A percentile compares a stretch with the other conserved stretches of the same genome.
Conservation (phyloP, 1,140 invertebrate species). For the Daktulosphaira vitifoliae region DNA sequence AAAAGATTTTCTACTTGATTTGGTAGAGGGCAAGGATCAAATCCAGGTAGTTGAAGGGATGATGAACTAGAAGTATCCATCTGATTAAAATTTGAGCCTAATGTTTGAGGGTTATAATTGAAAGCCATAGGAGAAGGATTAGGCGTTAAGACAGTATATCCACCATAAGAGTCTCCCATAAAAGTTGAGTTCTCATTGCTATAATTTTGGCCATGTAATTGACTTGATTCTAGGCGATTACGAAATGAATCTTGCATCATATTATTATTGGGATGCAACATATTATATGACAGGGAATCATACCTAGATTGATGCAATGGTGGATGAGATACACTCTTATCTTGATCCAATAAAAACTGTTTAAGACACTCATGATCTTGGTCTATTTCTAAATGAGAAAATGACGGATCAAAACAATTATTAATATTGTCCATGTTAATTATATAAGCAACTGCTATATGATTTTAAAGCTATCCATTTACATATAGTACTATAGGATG, state of each 20-base stretch:
- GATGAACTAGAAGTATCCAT: slow-evolving; percentile 23
- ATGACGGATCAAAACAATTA: slow-evolving; percentile 29
- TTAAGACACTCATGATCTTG: slow-evolving; percentile 40
- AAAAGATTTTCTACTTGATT: slow-evolving; percentile 1
- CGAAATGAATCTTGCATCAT: slow-evolving; percentile 9
- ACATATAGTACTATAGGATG: slow-evolving; percentile 20
- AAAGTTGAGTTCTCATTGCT: slow-evolving; percentile 21
- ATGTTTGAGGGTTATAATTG: slow-evolving; percentile 13
- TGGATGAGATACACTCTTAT: slow-evolving; percentile 9
- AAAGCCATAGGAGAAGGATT: slow-evolving; percentile 29
- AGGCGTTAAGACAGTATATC: slow-evolving; percentile 22
- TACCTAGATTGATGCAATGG: slow-evolving; percentile 9
- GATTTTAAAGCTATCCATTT: slow-evolving; percentile 19
- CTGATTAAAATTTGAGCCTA: slow-evolving; percentile 10
- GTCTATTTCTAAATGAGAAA: slow-evolving; percentile 34
- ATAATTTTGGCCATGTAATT: slow-evolving; percentile 9
- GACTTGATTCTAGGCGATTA: slow-evolving; percentile 9
- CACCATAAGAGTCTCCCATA: slow-evolving; percentile 20
- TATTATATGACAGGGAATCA: slow-evolving; percentile 9
- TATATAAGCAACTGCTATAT: slow-evolving; percentile 3
- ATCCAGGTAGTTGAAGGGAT: slow-evolving; percentile 5
- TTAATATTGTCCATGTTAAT: slow-evolving; percentile 29
- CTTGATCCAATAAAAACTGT: slow-evolving; percentile 37
- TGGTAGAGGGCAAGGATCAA: not conserved
- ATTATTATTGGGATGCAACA: slow-evolving; percentile 19